Evolutionary conservation across 2,888 invertebrate genomes (phyloP).

Genomic region (Tethea ocularis): DNA sequence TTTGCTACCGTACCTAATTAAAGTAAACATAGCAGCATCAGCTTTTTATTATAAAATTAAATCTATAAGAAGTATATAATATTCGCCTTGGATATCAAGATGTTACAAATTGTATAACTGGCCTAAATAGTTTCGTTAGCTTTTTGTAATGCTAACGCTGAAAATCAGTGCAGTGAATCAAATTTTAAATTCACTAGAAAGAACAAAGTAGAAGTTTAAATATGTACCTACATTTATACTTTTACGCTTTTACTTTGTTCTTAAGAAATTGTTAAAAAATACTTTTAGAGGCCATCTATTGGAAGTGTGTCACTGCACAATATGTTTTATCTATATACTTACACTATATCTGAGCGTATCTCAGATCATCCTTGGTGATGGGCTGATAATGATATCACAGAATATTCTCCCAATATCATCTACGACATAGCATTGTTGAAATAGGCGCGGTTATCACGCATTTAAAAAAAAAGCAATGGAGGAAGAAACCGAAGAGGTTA

Average conservation of each 20-base stretch:
- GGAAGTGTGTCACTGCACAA: slow-evolving; percentile 15
- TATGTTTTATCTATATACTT: slow-evolving; percentile 31
- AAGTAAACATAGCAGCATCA: too few species aligned
- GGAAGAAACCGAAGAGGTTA: slow-evolving; percentile 51
- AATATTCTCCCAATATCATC: slow-evolving; percentile 29
- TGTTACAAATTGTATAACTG: not conserved
- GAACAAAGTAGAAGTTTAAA: too few species aligned
- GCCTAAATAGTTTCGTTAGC: not conserved
- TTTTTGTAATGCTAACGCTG: not conserved
- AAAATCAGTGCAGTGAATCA: not conserved
- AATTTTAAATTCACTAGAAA: not conserved
- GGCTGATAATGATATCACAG: slow-evolving; percentile 42
- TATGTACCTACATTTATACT: too few species aligned
- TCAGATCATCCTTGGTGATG: slow-evolving; percentile 43
- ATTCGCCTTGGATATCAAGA: not conserved
- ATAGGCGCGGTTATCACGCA: slow-evolving; percentile 11
- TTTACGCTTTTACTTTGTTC: too few species aligned
- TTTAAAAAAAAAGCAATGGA: slow-evolving; percentile 33
- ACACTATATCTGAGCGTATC: slow-evolving; percentile 36
- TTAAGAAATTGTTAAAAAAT: not conserved
- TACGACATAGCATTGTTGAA: slow-evolving; percentile 14
- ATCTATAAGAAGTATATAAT: too few species aligned
- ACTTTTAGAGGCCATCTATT: not conserved
- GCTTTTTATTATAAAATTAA: too few species aligned
- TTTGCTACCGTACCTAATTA: too few species aligned